phyloP scores from a whole-genome alignment of 2,888 invertebrate genomes.

The Perizoma flavofasciatum region DNA sequence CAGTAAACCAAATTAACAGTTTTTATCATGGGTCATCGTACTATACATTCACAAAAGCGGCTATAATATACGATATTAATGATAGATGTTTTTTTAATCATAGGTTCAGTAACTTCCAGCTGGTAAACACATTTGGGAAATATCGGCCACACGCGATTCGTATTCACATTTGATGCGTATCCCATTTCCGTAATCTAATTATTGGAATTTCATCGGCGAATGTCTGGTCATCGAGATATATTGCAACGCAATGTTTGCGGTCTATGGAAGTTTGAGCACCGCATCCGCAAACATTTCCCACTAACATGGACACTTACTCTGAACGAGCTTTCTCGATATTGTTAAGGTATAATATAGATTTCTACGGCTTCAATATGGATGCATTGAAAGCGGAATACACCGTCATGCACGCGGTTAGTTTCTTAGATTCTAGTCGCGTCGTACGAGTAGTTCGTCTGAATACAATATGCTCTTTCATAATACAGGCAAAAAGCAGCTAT shows the following conservation, averaged over 20 bases:
- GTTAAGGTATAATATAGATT: background rate
- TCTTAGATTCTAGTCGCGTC: no score
- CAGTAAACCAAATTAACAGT: no score
- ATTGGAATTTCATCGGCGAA: slow-evolving; percentile 58
- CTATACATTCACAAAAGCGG: no score
- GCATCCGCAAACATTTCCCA: slow-evolving; percentile 53
- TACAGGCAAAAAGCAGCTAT: no score
- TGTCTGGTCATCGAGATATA: slow-evolving; percentile 46
- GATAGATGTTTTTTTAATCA: background rate
- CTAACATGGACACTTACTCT: slow-evolving; percentile 48
- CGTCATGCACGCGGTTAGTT: no score
- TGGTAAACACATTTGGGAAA: slow-evolving; percentile 25
- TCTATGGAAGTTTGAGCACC: slow-evolving; percentile 53
- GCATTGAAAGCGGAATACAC: no score
- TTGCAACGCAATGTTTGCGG: slow-evolving; percentile 56
- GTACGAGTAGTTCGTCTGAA: no score
- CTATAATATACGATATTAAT: no score
- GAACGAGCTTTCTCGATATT: slow-evolving; percentile 1
- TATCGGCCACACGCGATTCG: slow-evolving; percentile 35
- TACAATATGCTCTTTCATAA: no score
- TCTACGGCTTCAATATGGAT: background rate
- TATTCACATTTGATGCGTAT: slow-evolving; percentile 28
- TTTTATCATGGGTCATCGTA: no score
- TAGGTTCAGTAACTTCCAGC: slow-evolving; percentile 4
- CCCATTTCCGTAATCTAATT: slow-evolving; percentile 52